These are phyloP conservation scores for Heliangelus exortis DNA, from an alignment of 2,797 vertebrate genomes.

Conservation along the genomic window DNA sequence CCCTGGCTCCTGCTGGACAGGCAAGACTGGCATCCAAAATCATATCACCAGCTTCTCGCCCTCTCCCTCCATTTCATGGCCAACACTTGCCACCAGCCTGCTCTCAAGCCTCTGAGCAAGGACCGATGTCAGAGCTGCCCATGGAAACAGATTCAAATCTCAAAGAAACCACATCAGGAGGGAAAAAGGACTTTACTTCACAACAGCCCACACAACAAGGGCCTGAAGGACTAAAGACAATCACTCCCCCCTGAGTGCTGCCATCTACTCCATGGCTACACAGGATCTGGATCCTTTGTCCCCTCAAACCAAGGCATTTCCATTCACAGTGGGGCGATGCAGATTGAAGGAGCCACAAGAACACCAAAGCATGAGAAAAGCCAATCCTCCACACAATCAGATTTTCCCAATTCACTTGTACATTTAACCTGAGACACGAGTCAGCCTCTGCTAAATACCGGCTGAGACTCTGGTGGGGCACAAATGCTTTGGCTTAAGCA, in stretches of 20 bases:
- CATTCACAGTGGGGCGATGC: not conserved
- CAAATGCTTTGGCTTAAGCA: not conserved
- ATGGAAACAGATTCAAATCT: fast-evolving
- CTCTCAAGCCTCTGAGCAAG: not conserved
- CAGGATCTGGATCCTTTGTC: not conserved
- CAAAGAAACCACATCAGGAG: not conserved
- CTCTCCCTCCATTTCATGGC: fast-evolving
- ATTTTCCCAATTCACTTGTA: not conserved
- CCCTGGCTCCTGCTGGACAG: not conserved
- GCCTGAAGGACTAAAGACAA: not conserved
- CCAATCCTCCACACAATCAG: not conserved
- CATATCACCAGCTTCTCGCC: not conserved
- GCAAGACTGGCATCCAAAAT: not conserved
- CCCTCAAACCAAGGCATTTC: not conserved
- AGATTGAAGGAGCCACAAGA: not conserved
- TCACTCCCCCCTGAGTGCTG: not conserved
- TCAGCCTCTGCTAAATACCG: not conserved
- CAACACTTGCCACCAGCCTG: not conserved
- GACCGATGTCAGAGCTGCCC: fast-evolving
- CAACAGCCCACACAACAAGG: not conserved
- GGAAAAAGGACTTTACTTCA: not conserved
- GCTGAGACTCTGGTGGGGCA: not conserved
- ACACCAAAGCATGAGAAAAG: not conserved
- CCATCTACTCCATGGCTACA: not conserved
- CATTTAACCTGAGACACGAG: not conserved